A percentile compares a stretch with the other conserved stretches of the same genome.
Conservation (phyloP, 2,113 vertebrate genomes). For the Plecturocebus donacophilus region DNA sequence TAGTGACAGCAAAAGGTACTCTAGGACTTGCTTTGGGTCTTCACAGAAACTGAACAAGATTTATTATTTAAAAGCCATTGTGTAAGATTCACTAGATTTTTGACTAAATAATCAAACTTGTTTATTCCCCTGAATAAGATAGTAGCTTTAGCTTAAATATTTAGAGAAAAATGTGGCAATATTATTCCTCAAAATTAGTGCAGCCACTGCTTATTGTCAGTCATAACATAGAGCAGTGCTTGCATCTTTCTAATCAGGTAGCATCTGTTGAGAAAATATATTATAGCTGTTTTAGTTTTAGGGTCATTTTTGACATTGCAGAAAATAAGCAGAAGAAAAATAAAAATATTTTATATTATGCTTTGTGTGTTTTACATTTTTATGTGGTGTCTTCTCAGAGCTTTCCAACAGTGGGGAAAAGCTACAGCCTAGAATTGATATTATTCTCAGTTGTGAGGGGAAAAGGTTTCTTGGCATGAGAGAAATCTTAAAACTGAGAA, state of each 20-base stretch:
- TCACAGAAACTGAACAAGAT: background rate
- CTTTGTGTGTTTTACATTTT: background rate
- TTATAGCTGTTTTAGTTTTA: background rate
- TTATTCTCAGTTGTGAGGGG: background rate
- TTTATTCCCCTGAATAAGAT: background rate
- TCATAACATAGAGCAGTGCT: background rate
- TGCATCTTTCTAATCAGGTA: background rate
- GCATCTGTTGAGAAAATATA: background rate
- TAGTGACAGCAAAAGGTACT: background rate
- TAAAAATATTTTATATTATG: background rate
- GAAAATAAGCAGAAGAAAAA: constrained; percentile 22
- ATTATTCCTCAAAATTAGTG: background rate
- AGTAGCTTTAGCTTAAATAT: background rate
- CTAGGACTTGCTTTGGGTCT: background rate
- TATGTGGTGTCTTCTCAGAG: background rate
- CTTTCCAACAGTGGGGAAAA: background rate
- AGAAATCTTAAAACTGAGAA: background rate
- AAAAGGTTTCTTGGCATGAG: constrained; percentile 10
- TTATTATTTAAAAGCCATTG: background rate
- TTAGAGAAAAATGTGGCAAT: background rate
- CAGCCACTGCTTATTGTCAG: background rate
- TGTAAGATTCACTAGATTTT: background rate
- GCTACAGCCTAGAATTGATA: background rate
- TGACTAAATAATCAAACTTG: background rate
- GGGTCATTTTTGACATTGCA: background rate